These are phyloP conservation scores for Vesta saturnalis DNA, from an alignment of 2,888 invertebrate genomes.

Conservation along the genomic window DNA sequence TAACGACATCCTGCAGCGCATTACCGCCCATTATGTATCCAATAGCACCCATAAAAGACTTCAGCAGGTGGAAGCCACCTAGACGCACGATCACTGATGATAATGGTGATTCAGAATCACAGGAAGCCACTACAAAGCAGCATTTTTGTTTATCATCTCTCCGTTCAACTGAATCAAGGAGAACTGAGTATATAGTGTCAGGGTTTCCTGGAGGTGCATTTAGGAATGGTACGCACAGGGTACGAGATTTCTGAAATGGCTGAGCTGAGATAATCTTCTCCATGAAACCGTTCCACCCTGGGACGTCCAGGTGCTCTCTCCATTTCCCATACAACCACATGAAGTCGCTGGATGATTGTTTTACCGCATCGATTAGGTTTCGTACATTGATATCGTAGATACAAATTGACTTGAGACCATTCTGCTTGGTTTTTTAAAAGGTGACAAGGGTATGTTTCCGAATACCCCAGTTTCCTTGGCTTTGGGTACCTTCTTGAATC, in stretches of 20 bases:
- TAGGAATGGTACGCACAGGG: not conserved
- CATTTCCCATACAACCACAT: not conserved
- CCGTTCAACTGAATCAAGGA: not conserved
- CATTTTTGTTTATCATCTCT: not conserved
- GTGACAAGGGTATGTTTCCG: not conserved
- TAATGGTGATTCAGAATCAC: not conserved
- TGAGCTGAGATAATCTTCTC: not conserved
- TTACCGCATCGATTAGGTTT: not conserved
- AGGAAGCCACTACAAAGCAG: not conserved
- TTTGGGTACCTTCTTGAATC: not conserved
- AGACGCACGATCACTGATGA: not conserved
- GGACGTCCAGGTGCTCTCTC: not conserved
- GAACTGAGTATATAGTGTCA: not conserved
- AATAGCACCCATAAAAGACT: slow-evolving; percentile 1
- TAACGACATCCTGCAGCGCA: not conserved
- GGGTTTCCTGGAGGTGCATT: not conserved
- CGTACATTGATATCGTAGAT: not conserved
- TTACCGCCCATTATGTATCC: slow-evolving; percentile 11
- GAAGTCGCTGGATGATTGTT: not conserved
- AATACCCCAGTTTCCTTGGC: not conserved
- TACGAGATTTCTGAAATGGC: not conserved
- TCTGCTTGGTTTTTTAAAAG: not conserved
- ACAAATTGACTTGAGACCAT: not conserved
- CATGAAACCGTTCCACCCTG: not conserved
- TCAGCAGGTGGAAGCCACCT: slow-evolving; percentile 1